Conservation (phyloP, 2,888 invertebrate species). For the Leptinotarsa peninsularis region DNA sequence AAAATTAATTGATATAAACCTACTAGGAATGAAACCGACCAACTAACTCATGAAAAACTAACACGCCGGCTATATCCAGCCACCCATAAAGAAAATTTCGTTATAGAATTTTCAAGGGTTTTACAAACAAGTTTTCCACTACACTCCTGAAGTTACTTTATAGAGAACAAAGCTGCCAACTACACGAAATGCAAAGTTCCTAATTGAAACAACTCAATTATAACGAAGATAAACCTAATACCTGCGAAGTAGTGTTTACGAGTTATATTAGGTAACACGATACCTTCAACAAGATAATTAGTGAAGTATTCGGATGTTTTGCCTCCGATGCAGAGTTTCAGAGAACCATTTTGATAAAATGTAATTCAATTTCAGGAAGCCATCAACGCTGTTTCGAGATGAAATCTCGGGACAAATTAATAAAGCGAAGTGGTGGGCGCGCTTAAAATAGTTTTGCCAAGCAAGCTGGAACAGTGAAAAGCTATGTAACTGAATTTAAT, state of each 20-base stretch:
- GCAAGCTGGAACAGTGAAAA: neutral
- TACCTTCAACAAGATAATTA: conserved; percentile 32
- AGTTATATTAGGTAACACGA: conserved; percentile 35
- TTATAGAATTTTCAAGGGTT: neutral
- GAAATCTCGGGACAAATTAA: neutral
- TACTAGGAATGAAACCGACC: too few relatives aligned
- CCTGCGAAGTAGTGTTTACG: conserved; percentile 28
- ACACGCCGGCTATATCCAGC: neutral
- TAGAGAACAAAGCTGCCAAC: conserved; percentile 13
- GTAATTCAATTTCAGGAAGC: conserved; percentile 9
- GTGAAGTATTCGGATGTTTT: conserved; percentile 33
- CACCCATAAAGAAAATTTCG: neutral
- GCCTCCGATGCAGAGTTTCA: neutral
- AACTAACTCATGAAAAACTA: too few relatives aligned
- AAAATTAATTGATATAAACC: too few relatives aligned
- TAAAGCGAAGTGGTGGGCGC: neutral
- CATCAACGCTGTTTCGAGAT: neutral
- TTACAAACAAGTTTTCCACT: neutral
- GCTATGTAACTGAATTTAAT: neutral
- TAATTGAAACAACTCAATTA: conserved; percentile 34
- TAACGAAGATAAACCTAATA: conserved; percentile 27
- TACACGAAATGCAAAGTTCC: conserved; percentile 22
- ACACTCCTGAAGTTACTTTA: conserved; percentile 4
- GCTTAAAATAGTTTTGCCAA: neutral
- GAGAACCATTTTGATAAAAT: conserved; percentile 12